phyloP scores from a whole-genome alignment of 2,113 vertebrate species.

The Pholis gunnellus region DNA sequence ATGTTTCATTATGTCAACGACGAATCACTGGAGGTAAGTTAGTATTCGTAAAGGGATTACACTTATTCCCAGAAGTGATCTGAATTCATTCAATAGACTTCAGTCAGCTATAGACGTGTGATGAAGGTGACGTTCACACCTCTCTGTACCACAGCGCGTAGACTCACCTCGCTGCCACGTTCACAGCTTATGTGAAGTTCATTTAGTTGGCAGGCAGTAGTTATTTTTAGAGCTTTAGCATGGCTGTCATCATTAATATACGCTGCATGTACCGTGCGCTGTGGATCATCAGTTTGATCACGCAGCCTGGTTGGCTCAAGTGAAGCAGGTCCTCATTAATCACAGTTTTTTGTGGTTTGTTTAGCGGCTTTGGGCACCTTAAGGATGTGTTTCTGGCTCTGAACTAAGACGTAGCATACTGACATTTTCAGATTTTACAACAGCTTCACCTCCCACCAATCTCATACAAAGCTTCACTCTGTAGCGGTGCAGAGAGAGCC shows the following conservation, averaged over 20 bases:
- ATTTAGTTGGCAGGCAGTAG: slow-evolving; percentile 1
- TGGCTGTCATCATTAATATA: neutral
- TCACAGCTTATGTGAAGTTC: slow-evolving; percentile 26
- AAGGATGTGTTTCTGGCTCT: neutral
- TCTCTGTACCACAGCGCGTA: neutral
- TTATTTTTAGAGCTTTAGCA: slow-evolving; percentile 43
- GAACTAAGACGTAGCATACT: neutral
- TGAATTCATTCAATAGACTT: neutral
- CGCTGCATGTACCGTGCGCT: neutral
- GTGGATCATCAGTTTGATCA: slow-evolving; percentile 3
- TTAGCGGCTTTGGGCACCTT: neutral
- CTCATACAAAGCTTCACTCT: neutral
- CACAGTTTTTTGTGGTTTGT: neutral
- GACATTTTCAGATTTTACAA: neutral
- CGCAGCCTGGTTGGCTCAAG: neutral
- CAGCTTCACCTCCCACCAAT: neutral
- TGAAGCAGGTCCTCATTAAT: neutral
- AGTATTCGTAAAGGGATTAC: neutral
- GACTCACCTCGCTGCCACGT: neutral
- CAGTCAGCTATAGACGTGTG: neutral
- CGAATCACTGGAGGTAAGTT: neutral
- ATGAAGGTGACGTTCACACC: slow-evolving; percentile 13
- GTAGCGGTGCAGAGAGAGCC: neutral
- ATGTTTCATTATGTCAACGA: neutral
- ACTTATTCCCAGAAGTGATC: neutral